Conservation (phyloP, 1,140 invertebrate species). For the Microplitis mediator region DNA sequence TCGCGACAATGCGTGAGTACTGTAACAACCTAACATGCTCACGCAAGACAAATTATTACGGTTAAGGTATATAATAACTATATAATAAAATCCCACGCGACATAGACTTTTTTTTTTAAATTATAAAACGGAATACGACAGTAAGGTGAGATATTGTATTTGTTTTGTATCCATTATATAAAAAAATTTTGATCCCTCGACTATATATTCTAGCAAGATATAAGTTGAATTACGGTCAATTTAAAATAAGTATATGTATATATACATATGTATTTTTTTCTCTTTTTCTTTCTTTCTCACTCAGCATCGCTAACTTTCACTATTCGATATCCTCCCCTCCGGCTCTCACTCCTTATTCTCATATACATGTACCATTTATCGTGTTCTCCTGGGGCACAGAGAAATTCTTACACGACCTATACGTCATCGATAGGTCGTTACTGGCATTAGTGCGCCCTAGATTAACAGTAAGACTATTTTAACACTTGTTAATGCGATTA, state of each 20-base stretch:
- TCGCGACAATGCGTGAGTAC: constrained; percentile 9
- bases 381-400: constrained; percentile 1
- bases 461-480: too few species aligned
- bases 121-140: background rate
- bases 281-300: background rate
- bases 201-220: constrained; percentile 4
- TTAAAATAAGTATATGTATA: too few species aligned
- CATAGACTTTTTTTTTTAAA: background rate
- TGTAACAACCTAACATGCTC: constrained; percentile 3
- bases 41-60: constrained; percentile 22
- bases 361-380: background rate
- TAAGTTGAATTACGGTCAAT: background rate
- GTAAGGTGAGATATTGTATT: background rate
- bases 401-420: constrained; percentile 26
- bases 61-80: background rate
- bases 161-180: background rate
- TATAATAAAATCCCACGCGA: background rate
- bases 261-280: too few species aligned
- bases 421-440: constrained; percentile 10
- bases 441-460: constrained; percentile 1
- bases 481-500: too few species aligned
- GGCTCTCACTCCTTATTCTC: constrained; percentile 6
- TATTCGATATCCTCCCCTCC: constrained; percentile 24
- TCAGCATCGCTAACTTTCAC: constrained; percentile 32
- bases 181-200: too few species aligned